Evolutionary conservation across 2,888 invertebrate species (phyloP).

Genomic region (Zeuzera pyrina): DNA sequence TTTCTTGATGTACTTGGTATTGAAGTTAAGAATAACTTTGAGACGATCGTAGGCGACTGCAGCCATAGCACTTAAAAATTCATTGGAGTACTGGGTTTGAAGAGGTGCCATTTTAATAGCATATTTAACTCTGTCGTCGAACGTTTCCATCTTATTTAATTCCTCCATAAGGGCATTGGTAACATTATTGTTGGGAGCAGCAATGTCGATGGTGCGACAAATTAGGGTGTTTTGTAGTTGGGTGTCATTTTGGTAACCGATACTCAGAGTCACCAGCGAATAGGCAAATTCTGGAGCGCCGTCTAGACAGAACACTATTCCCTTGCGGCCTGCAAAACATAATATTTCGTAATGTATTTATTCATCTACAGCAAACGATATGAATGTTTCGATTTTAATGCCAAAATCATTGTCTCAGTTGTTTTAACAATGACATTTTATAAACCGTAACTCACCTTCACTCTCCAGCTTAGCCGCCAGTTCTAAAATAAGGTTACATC

Average conservation of each 20-base stretch:
- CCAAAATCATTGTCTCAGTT: too few relatives aligned
- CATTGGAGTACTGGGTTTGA: slow-evolving; percentile 45
- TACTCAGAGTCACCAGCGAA: slow-evolving; percentile 60
- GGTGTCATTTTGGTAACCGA: slow-evolving; percentile 49
- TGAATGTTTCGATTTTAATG: too few relatives aligned
- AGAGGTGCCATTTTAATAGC: slow-evolving; percentile 48
- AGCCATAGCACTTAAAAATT: slow-evolving; percentile 37
- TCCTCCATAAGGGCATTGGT: slow-evolving; percentile 44
- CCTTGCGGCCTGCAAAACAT: slow-evolving; percentile 68
- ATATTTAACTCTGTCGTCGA: slow-evolving; percentile 70
- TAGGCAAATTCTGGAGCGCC: slow-evolving; percentile 83
- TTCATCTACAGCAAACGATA: too few relatives aligned
- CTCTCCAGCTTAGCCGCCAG: too few relatives aligned
- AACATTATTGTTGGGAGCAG: slow-evolving; percentile 52
- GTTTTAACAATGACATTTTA: too few relatives aligned
- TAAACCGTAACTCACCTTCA: too few relatives aligned
- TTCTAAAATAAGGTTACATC: too few relatives aligned
- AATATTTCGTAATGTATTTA: too few relatives aligned
- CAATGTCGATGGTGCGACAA: slow-evolving; percentile 66
- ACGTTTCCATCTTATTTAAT: slow-evolving; percentile 65
- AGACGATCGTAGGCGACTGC: slow-evolving; percentile 62
- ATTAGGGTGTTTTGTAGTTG: slow-evolving; percentile 74
- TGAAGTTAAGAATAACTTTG: slow-evolving; percentile 62
- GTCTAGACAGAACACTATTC: slow-evolving; percentile 82
- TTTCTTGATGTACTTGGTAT: slow-evolving; percentile 52